Base-by-base conservation (phyloP, 2,113 vertebrate genomes). In the Chiloscyllium plagiosum region DNA sequence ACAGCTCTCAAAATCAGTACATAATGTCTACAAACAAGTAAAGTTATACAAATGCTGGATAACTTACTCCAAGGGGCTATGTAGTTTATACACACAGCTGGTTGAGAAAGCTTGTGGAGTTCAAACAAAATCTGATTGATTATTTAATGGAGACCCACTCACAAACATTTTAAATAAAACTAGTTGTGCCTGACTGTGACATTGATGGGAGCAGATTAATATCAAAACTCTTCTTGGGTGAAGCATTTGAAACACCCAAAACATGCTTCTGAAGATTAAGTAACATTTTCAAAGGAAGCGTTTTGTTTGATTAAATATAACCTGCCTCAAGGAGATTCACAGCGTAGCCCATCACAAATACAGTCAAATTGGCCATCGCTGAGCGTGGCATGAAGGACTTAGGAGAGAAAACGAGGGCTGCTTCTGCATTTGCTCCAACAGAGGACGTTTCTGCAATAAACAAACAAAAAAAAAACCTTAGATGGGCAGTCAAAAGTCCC, bases 251-350 rank as follows among this genome's bases (percentile, higher is more conserved):
- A 83, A 47, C 4, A 83, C 42, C 42, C 37, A 12, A 29, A 33
- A 33, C 2, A 6, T 4, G 13, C 13, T 52, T 26, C 47, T 61
- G 26, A 52, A 52, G 24, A 94, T 47, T 10, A 94, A 94, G 13
- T 92, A 37, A 83, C 20, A 47, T 20, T 83, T 72, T 13, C 26
- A 52, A 56, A 52, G 0, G 13, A 13, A 90, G 6, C 29, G 33
- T 19, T 56, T 29, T 0, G 1, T 70, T 65, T 72, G 61, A 68
- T 68, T n/a, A 93, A 93, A 93, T 19, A 61, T 66, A 95, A 97
- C 97, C 97, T 97, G 98, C 99, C 97, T 99, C 98, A 89, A 99
- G 96, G 5, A 99, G 96, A 97, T 98, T 99, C 96, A 98, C 96
- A 95, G 98, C 98, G 96, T 96, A 97, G 1, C 98, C 98, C 85